Evolutionary conservation across 2,888 invertebrate genomes (phyloP).

Genomic region (Harpagoxenus sublaevis): DNA sequence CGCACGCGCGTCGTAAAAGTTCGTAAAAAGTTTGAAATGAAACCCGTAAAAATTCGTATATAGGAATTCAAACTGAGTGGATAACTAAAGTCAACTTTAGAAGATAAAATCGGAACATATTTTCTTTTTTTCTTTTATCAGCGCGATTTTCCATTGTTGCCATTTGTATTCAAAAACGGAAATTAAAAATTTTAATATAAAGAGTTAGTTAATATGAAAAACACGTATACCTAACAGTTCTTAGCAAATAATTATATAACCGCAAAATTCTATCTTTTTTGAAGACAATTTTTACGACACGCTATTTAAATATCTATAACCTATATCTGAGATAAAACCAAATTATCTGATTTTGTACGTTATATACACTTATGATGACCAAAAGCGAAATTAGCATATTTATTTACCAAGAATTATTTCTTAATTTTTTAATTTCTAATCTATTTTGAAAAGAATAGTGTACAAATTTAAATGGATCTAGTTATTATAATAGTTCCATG

Average conservation of each 20-base stretch:
- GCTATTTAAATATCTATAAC: neutral
- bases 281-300: neutral
- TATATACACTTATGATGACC: neutral
- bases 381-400: neutral
- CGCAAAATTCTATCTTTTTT: neutral
- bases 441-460: neutral
- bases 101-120: conserved; percentile 15
- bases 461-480: neutral
- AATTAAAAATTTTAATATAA: neutral
- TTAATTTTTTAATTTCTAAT: neutral
- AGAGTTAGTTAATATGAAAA: neutral
- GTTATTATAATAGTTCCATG: neutral
- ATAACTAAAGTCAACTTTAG: conserved; percentile 35
- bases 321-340: neutral
- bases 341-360: neutral
- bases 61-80: conserved; percentile 32
- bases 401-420: neutral
- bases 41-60: conserved; percentile 50
- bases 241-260: neutral
- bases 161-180: neutral
- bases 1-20: conserved; percentile 26
- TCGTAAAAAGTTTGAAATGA: conserved; percentile 40
- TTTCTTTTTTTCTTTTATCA: conserved; percentile 6
- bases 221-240: neutral
- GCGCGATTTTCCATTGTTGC: neutral